These are phyloP conservation scores for Holacanthella duospinosa DNA, from an alignment of 2,888 invertebrate species.

Conservation along the genomic window DNA sequence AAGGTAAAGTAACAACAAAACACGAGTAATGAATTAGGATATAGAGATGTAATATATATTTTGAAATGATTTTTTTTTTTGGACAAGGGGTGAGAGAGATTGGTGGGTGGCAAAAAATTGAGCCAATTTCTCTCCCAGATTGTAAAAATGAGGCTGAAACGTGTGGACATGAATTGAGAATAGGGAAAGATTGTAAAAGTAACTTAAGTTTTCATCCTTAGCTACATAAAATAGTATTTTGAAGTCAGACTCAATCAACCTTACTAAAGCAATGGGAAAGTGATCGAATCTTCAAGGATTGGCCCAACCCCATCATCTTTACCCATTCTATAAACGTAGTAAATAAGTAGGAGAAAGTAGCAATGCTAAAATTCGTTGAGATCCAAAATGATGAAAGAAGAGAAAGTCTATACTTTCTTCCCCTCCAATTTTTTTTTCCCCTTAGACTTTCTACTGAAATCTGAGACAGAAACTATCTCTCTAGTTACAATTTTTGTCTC, in stretches of 20 bases:
- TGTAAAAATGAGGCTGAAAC: no score
- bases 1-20: no score
- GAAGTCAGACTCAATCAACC: constrained; percentile 2
- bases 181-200: no score
- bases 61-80: no score
- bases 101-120: no score
- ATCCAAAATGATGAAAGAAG: background rate
- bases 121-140: no score
- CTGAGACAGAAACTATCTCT: background rate
- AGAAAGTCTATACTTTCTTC: background rate
- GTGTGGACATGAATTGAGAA: no score
- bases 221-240: no score
- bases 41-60: no score
- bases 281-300: background rate
- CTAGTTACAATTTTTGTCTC: constrained; percentile 4
- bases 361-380: background rate
- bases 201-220: no score
- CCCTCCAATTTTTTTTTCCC: background rate
- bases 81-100: no score
- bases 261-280: background rate
- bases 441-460: background rate
- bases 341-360: background rate
- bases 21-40: no score
- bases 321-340: background rate
- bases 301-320: background rate